Evolutionary conservation across 2,888 invertebrate species (phyloP), one percentile per base, ranked within the genome.

Genomic region (Laothoe populi): DNA sequence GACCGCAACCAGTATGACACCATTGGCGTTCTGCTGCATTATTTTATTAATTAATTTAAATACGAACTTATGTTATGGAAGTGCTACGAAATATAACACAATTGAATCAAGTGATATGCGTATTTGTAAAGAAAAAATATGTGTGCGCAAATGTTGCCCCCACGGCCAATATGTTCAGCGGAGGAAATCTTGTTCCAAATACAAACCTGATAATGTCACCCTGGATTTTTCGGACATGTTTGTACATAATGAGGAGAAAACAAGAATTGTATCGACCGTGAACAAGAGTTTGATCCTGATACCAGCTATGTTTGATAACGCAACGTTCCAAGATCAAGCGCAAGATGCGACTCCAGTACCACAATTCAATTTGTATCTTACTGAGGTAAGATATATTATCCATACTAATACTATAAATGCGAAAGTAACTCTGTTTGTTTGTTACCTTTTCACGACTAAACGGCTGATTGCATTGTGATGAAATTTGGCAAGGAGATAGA

Each of bases 131-230:
- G 13, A n/a, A 11, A 57, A 61, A 10, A 16, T 23, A 2, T 61
- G 45, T 38, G 53, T 61, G 23, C 35, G 42, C 4, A 61, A 61
- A 57, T 61, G 61, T 21, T 61, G 61, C n/a, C 61, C 61, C 0
- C 4, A 21, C 7, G 44, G 44, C 4, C 19, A 21, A 26, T 46
- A 35, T 4, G 61, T 61, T 16, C 4, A 31, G 13, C 10, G 11
- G 7, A 46, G 7, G 11, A 35, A 45, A 44, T 0, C 45, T 11
- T 57, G 61, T 21, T 2, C 16, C 4, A 13, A 57, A 45, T 38
- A 61, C 19, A 31, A 31, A 3, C n/a, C n/a, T n/a, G 4, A 16
- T 3, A 53, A 53, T 13, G 42, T 13, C 13, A 57, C 57, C 5
- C 45, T 61, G 35, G 57, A 61, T 45, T 61, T 61, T 21, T 38